Evolutionary conservation across 1,140 invertebrate genomes (phyloP).

Genomic region (Anagrus nilaparvatae): DNA sequence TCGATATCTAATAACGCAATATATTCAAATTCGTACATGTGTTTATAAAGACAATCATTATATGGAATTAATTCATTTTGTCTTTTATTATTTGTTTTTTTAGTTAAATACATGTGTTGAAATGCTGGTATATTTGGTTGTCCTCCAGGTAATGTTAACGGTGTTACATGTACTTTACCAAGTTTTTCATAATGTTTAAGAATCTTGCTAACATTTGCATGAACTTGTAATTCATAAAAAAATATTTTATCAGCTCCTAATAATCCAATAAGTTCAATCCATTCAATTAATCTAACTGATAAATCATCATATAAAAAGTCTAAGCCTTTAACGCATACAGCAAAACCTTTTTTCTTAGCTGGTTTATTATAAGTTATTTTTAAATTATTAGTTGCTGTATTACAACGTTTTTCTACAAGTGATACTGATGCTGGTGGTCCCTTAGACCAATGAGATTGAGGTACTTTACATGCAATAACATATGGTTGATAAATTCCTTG

Average conservation of each 20-base stretch:
- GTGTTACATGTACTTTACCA: conserved; percentile 73
- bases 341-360: conserved; percentile 67
- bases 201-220: conserved; percentile 84
- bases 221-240: conserved; percentile 81
- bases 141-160: conserved; percentile 79
- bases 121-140: conserved; percentile 83
- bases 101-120: conserved; percentile 79
- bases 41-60: conserved; percentile 92
- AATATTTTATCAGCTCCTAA: conserved; percentile 89
- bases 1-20: conserved; percentile 86
- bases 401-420: conserved; percentile 74
- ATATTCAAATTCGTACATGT: conserved; percentile 84
- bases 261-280: conserved; percentile 80
- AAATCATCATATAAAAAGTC: conserved; percentile 88
- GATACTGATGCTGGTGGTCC: conserved; percentile 73
- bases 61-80: conserved; percentile 94
- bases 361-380: conserved; percentile 73
- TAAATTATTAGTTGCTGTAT: conserved; percentile 78
- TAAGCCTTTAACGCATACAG: conserved; percentile 88
- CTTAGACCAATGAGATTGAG: conserved; percentile 58
- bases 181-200: conserved; percentile 67
- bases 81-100: conserved; percentile 82
- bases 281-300: conserved; percentile 83
- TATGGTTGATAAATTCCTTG: conserved; percentile 87
- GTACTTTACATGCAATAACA: conserved; percentile 77